These are phyloP conservation scores for Sylvicola cinctus DNA, from an alignment of 2,888 invertebrate genomes.

Conservation along the genomic window DNA sequence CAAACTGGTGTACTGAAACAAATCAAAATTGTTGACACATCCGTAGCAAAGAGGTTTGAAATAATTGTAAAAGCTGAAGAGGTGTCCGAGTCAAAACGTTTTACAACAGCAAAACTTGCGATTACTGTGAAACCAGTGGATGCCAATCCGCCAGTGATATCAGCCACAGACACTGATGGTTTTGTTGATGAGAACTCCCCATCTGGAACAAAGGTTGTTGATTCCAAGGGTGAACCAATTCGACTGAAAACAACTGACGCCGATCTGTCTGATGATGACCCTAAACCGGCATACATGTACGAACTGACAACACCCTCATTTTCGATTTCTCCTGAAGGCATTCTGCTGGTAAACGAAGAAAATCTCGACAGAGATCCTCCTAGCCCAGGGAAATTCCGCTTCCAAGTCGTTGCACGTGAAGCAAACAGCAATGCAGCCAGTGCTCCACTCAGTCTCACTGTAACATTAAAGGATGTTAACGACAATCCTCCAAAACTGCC, in stretches of 20 bases:
- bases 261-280: slow-evolving; percentile 67
- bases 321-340: slow-evolving; percentile 48
- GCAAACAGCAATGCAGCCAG: slow-evolving; percentile 59
- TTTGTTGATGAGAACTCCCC: slow-evolving; percentile 71
- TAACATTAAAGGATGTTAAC: slow-evolving; percentile 60
- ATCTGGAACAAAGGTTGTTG: slow-evolving; percentile 60
- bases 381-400: slow-evolving; percentile 61
- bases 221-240: slow-evolving; percentile 42
- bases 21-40: slow-evolving; percentile 58
- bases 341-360: slow-evolving; percentile 60
- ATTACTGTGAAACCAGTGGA: slow-evolving; percentile 73
- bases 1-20: slow-evolving; percentile 65
- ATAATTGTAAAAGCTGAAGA: slow-evolving; percentile 76
- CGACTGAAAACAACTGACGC: slow-evolving; percentile 58
- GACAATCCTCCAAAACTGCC: slow-evolving; percentile 71
- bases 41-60: slow-evolving; percentile 56
- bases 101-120: slow-evolving; percentile 61
- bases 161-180: slow-evolving; percentile 49
- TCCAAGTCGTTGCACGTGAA: slow-evolving; percentile 76
- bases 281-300: slow-evolving; percentile 56
- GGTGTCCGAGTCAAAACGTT: slow-evolving; percentile 53
- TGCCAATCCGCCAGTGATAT: slow-evolving; percentile 62
- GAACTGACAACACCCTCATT: slow-evolving; percentile 73
- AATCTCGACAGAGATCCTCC: slow-evolving; percentile 74
- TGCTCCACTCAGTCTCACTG: slow-evolving; percentile 58